Evolutionary conservation across 2,888 invertebrate genomes (phyloP).

Genomic region (Lutraria lutraria): DNA sequence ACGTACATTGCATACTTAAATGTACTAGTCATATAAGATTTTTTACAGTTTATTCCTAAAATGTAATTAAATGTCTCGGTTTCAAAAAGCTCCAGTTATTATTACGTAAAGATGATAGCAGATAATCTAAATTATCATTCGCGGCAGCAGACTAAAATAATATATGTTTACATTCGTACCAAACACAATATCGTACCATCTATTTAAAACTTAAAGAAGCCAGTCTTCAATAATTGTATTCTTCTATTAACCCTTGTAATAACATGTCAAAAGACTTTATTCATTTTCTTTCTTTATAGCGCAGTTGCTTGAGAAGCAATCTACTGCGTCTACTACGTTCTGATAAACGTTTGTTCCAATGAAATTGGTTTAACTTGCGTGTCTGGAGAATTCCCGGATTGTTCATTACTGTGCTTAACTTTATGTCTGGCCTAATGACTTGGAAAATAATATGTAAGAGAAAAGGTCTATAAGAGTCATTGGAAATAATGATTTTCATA

Average conservation of each 20-base stretch:
- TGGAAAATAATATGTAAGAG: no score
- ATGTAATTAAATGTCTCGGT: no score
- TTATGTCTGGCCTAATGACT: not conserved
- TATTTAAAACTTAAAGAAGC: not conserved
- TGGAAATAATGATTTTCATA: no score
- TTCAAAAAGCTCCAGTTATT: no score
- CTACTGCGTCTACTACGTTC: not conserved
- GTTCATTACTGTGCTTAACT: not conserved
- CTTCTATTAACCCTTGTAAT: not conserved
- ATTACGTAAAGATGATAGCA: no score
- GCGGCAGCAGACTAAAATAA: not conserved
- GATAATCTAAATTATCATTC: no score
- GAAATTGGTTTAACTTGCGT: not conserved
- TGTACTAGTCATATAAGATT: no score
- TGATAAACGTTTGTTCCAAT: not conserved
- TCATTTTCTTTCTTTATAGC: no score
- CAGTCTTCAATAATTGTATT: not conserved
- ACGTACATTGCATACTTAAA: no score
- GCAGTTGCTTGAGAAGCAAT: not conserved
- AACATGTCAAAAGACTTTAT: not conserved
- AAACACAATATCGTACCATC: not conserved
- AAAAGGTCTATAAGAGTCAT: no score
- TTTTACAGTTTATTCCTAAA: no score
- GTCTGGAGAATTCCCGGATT: not conserved
- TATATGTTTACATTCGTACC: not conserved